Evolutionary conservation across 2,888 invertebrate species (phyloP), one percentile per base, ranked within the genome.

Genomic region (Callyntrura guangdongensis): DNA sequence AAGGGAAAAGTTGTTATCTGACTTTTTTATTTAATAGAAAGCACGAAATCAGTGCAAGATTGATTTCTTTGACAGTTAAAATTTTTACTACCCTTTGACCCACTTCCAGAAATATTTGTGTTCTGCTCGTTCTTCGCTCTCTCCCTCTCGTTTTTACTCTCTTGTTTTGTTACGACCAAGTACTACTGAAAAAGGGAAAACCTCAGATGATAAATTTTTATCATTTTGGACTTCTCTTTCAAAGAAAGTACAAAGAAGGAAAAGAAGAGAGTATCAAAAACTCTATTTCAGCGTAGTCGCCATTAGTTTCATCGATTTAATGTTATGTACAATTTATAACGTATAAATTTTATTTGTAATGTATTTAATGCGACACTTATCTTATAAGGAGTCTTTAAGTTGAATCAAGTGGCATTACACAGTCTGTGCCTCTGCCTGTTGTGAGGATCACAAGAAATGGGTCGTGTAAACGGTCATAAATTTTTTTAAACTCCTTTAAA

Each of bases 41-140:
- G 59, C 79, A 53, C 56, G 79, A 79, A 79, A 53, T 56, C 85
- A 85, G 85, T 59, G 47, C 74, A 47, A 77, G 86, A 87, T 79
- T 87, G 87, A 81, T 87, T 79, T 69, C 64, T 67, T 49, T 47
- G 79, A 79, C 81, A 81, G 87, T 87, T 87, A 87, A 67, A 87
- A 81, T 87, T 81, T 79, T 81, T 79, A 69, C 79, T 67, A 81
- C 79, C 79, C 79, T 53, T 53, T 87, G 81, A 81, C 87, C 87
- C 83, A 79, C 27, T 79, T 79, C 79, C 79, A 56, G 79, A 79
- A 59, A 56, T 14, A 56, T 79, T 79, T 53, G 47, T 53, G 47
- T 53, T 53, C n/a, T 61, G 20, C 64, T 86, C 36, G 64, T 67
- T 82, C 49, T 86, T 79, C 47, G 45, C 12, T 59, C n/a, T 53